Percentiles rank a stretch among this genome's conserved stretches.
Evolutionary conservation across 2,888 invertebrate species (phyloP).

Genomic region (Suillia variegata): DNA sequence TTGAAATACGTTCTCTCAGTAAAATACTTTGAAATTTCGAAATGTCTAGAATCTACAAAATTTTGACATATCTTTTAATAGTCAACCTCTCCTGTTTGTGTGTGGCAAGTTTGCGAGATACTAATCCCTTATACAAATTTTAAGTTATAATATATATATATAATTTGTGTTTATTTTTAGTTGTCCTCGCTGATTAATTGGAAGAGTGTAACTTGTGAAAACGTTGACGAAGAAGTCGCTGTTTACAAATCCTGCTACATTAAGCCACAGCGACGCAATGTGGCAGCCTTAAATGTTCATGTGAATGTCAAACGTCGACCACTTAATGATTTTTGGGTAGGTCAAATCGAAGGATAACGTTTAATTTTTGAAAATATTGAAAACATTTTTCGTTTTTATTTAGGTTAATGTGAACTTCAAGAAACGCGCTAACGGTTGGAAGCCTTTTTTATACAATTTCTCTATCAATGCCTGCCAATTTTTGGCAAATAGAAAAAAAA

Average conservation of each 20-base stretch:
- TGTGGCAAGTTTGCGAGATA: no score
- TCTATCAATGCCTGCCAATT: constrained; percentile 14
- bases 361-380: no score
- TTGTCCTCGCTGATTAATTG: neutral
- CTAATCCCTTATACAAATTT: no score
- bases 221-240: neutral
- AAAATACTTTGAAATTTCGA: no score
- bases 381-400: neutral
- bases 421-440: constrained; percentile 18
- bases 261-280: neutral
- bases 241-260: neutral
- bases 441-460: constrained; percentile 19
- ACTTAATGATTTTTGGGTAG: neutral
- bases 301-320: neutral
- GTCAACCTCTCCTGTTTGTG: no score
- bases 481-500: neutral
- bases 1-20: no score
- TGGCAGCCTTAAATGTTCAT: neutral
- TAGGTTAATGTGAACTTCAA: neutral
- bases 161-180: no score
- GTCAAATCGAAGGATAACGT: no score
- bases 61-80: no score
- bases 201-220: neutral
- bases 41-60: no score
- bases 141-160: no score